Percentiles rank a stretch among this genome's conserved stretches.
Evolutionary conservation across 2,113 vertebrate species (phyloP).

Genomic region (Muntiacus muntjak): DNA sequence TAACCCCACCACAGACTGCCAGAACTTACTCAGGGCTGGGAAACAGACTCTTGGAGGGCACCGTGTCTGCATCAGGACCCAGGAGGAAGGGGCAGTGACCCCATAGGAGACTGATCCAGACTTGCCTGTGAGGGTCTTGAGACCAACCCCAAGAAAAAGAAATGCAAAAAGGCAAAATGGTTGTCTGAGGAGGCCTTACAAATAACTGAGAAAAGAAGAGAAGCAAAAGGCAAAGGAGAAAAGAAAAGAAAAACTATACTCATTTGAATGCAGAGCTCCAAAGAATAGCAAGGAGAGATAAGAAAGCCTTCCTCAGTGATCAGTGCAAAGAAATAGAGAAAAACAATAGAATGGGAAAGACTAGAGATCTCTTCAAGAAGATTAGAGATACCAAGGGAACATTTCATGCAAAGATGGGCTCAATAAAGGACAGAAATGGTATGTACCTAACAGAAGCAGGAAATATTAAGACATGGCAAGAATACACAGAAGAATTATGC

Average conservation of each 20-base stretch:
- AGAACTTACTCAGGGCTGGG: background rate
- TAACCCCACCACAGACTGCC: background rate
- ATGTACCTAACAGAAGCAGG: background rate
- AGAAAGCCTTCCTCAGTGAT: background rate
- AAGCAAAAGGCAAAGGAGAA: background rate
- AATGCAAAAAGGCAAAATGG: background rate
- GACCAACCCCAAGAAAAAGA: background rate
- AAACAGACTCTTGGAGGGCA: background rate
- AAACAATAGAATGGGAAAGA: background rate
- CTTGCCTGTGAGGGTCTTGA: background rate
- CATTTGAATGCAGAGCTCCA: background rate
- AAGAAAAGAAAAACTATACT: background rate
- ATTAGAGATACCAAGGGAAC: background rate
- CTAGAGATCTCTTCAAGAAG: background rate
- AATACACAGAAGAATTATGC: background rate
- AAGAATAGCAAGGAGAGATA: background rate
- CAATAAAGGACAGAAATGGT: background rate
- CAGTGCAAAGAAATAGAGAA: background rate
- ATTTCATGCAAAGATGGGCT: background rate
- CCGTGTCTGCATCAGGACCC: background rate
- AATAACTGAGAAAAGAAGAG: background rate
- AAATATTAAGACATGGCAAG: background rate
- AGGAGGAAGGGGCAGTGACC: background rate
- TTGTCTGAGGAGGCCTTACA: background rate
- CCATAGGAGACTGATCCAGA: background rate